Evolutionary conservation across 2,113 vertebrate genomes (phyloP).

Genomic region (Butastur rufipennis): DNA sequence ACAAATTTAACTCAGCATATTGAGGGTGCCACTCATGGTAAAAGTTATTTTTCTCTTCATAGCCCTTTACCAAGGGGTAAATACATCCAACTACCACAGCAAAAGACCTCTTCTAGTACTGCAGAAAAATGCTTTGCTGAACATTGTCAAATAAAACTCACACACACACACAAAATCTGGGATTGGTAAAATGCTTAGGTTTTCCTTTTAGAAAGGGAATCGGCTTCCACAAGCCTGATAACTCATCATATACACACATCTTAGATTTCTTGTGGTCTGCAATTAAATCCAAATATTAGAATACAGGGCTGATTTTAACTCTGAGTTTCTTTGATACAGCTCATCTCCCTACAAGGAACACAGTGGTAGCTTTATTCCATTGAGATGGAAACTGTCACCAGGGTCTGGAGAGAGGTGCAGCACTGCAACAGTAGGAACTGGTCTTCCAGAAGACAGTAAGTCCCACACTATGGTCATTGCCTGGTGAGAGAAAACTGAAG

Average conservation of each 20-base stretch:
- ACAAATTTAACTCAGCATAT: not conserved
- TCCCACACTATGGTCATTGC: not conserved
- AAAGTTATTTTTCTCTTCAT: not conserved
- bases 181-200: not conserved
- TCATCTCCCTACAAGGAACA: not conserved
- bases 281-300: not conserved
- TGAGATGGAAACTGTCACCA: not conserved
- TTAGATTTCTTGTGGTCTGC: not conserved
- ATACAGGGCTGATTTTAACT: not conserved
- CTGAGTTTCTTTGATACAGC: not conserved
- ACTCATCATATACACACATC: not conserved
- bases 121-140: not conserved
- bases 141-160: not conserved
- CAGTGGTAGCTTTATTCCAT: not conserved
- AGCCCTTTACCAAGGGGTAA: not conserved
- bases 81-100: not conserved
- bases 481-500: not conserved
- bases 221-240: not conserved
- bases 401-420: not conserved
- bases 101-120: not conserved
- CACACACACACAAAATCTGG: not conserved
- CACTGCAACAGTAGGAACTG: not conserved
- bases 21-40: not conserved
- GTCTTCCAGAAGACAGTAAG: not conserved
- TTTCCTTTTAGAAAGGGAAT: not conserved